Evolutionary conservation across 2,888 invertebrate genomes (phyloP).

Genomic region (Drosophila vallismaia): DNA sequence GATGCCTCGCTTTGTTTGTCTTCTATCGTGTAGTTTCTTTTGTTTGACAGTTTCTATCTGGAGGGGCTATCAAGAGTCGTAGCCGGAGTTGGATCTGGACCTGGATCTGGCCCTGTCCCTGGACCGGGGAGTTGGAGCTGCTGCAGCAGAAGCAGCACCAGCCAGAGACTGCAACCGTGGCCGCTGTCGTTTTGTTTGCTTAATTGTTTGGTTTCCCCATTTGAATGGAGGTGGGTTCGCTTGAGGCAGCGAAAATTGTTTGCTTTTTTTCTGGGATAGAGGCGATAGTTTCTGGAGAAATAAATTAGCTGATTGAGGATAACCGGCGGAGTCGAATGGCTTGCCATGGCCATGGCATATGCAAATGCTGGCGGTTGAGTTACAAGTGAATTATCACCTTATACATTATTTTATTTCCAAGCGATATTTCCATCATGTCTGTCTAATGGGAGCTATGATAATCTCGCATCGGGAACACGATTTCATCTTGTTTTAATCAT

Average conservation of each 20-base stretch:
- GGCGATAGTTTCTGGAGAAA: conserved; percentile 45
- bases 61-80: conserved; percentile 42
- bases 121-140: conserved; percentile 7
- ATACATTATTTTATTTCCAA: conserved; percentile 19
- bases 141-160: conserved; percentile 3
- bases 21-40: conserved; percentile 68
- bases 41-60: conserved; percentile 73
- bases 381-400: conserved; percentile 47
- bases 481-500: conserved; percentile 34
- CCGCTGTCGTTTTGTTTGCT: conserved; percentile 57
- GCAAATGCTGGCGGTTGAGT: conserved; percentile 33
- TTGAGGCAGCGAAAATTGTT: conserved; percentile 35
- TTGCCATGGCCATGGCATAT: conserved; percentile 35
- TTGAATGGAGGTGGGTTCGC: conserved; percentile 29
- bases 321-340: conserved; percentile 19
- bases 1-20: conserved; percentile 50
- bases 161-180: conserved; percentile 31
- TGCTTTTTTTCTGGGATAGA: conserved; percentile 20
- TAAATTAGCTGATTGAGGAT: conserved; percentile 50
- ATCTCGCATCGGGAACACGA: conserved; percentile 14
- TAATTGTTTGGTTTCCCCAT: conserved; percentile 58
- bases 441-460: conserved; percentile 32
- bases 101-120: conserved; percentile 12
- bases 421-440: conserved; percentile 35
- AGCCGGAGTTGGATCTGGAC: conserved; percentile 24